A percentile compares a stretch with the other conserved stretches of the same genome.
phyloP scores from a whole-genome alignment of 1,140 invertebrate species.

The Anoplophora glabripennis region DNA sequence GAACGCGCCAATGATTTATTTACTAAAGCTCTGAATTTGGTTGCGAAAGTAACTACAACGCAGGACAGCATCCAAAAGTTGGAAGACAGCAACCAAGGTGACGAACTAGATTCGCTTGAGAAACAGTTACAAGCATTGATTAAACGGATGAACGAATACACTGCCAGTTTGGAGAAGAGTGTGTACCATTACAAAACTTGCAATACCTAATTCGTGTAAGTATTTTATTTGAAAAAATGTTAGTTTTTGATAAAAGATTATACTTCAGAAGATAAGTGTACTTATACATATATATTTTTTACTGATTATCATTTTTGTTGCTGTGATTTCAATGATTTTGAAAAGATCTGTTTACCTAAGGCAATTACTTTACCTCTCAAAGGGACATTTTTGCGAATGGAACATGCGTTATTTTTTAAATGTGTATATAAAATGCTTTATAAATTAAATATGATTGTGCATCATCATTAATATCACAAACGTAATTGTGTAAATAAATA shows the following conservation, averaged over 20 bases:
- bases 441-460: neutral
- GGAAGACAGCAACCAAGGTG: constrained; percentile 45
- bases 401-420: neutral
- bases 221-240: neutral
- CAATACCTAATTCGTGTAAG: constrained; percentile 12
- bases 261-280: neutral
- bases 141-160: constrained; percentile 40
- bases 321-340: too few species aligned
- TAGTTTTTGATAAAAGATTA: neutral
- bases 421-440: neutral
- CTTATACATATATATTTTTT: neutral
- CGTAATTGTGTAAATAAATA: constrained; percentile 9
- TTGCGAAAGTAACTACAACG: constrained; percentile 37
- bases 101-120: constrained; percentile 40
- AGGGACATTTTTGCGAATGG: neutral
- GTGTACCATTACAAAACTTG: constrained; percentile 42
- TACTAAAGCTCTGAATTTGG: constrained; percentile 38
- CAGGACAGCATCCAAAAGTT: constrained; percentile 42
- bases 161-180: constrained; percentile 28
- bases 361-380: neutral
- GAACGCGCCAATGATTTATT: constrained; percentile 37
- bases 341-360: neutral
- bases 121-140: constrained; percentile 48
- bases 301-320: too few species aligned
- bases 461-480: neutral